Conservation (phyloP, 2,113 vertebrate genomes). For the Cryptotis parvus region DNA sequence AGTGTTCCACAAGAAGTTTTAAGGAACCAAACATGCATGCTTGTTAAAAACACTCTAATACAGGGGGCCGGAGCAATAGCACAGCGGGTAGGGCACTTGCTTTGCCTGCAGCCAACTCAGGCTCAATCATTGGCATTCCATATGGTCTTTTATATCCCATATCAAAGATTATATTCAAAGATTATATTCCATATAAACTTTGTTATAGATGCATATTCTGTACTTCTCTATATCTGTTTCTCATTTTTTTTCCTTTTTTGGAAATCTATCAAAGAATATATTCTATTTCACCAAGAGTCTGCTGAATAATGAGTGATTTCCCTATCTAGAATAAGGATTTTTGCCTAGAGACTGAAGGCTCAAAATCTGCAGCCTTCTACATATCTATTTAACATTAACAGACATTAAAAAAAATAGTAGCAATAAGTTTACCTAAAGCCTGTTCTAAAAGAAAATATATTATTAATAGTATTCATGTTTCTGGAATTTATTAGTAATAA, state of each 20-base stretch:
- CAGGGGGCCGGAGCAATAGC: too few species aligned
- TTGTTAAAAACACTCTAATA: too few species aligned
- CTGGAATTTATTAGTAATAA: background rate
- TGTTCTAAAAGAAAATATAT: background rate
- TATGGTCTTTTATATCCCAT: too few species aligned
- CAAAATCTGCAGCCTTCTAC: background rate
- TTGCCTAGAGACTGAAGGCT: constrained; percentile 71
- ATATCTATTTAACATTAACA: background rate
- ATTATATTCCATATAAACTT: too few species aligned
- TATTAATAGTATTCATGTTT: background rate
- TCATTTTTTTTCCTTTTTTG: background rate
- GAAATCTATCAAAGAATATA: background rate
- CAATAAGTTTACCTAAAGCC: background rate
- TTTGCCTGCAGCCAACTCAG: too few species aligned
- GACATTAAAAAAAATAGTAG: too few species aligned
- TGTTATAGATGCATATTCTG: background rate
- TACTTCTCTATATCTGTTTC: too few species aligned
- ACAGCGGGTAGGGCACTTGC: too few species aligned
- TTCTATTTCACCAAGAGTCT: background rate
- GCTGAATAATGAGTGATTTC: background rate
- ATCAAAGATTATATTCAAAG: too few species aligned
- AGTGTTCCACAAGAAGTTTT: too few species aligned
- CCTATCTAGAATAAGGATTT: constrained; percentile 28
- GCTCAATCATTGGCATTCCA: too few species aligned
- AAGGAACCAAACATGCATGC: too few species aligned